phyloP scores from a whole-genome alignment of 2,888 invertebrate species.

The Uloborus plumipes region DNA sequence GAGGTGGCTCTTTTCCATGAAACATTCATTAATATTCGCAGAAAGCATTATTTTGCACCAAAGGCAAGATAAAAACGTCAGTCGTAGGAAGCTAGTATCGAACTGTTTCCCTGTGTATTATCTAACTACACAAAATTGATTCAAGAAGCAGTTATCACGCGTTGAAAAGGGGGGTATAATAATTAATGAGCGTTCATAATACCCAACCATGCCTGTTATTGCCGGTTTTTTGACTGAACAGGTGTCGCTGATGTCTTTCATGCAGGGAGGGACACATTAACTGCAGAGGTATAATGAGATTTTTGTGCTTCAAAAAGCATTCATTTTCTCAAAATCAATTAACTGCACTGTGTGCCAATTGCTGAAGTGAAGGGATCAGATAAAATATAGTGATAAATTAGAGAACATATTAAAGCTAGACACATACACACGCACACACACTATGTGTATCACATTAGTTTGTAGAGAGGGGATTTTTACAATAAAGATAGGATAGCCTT shows the following conservation, averaged over 20 bases:
- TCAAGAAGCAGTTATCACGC: conserved; percentile 30
- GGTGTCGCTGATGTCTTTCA: conserved; percentile 16
- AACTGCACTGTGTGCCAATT: too few species aligned
- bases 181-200: conserved; percentile 33
- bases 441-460: too few species aligned
- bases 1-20: conserved; percentile 23
- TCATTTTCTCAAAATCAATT: too few species aligned
- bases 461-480: too few species aligned
- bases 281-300: too few species aligned
- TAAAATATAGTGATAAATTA: too few species aligned
- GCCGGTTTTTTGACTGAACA: not conserved
- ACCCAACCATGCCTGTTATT: conserved; percentile 7
- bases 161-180: conserved; percentile 18
- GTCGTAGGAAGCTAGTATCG: conserved; percentile 32
- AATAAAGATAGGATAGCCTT: too few species aligned
- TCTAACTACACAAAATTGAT: conserved; percentile 44
- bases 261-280: too few species aligned
- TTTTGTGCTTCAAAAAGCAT: too few species aligned
- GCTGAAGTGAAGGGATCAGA: too few species aligned
- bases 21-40: conserved; percentile 42
- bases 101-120: conserved; percentile 20
- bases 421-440: too few species aligned
- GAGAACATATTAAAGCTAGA: too few species aligned
- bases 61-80: conserved; percentile 28
- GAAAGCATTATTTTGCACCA: conserved; percentile 19